Base-by-base conservation (phyloP, 1,140 invertebrate species). In the Pogonomyrmex californicus region DNA sequence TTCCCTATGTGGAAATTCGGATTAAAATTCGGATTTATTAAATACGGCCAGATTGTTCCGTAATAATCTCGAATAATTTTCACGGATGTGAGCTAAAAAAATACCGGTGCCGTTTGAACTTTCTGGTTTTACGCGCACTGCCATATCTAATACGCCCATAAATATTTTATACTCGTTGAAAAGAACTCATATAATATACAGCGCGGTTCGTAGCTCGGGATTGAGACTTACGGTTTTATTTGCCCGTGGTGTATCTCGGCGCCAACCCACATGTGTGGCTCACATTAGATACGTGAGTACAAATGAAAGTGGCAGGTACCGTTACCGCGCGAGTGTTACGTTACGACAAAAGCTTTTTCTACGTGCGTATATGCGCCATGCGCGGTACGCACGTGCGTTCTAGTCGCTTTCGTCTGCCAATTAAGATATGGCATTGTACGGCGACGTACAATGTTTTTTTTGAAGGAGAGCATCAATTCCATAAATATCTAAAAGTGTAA, bases 231-330 rank as follows among this genome's bases (percentile, higher is more conserved):
- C 41, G 54, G 51, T 85, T 86, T 86, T 86, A 87, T 90, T 88
- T 54, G 38, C n/a, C 14, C 47, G 44, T 65, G 65, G 38, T 58
- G 62, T 89, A 71, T 56, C 81, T 87, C 71, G 86, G 73, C 81
- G 86, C 68, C 89, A 91, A 89, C 90, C 90, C 90, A 91, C 90
- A 91, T 91, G 86, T 85, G 79, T 58, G 85, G 33, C 70, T 91
- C 65, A 66, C 85, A 90, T 91, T 91, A 91, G 91, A 90, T 91
- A 91, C 81, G 90, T 86, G 83, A 76, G 90, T 85, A 90, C 87
- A 90, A 91, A 91, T 86, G 91, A 91, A 91, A 91, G 91, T 91
- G 91, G 90, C 90, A 73, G 85, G 86, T 91, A 91, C 91, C 91
- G 91, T 91, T 91, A 91, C 87, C 14, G 47, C 78, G 71, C 68